Evolutionary conservation across 1,140 invertebrate species (phyloP).

Genomic region (Brachionus manjavacas): DNA sequence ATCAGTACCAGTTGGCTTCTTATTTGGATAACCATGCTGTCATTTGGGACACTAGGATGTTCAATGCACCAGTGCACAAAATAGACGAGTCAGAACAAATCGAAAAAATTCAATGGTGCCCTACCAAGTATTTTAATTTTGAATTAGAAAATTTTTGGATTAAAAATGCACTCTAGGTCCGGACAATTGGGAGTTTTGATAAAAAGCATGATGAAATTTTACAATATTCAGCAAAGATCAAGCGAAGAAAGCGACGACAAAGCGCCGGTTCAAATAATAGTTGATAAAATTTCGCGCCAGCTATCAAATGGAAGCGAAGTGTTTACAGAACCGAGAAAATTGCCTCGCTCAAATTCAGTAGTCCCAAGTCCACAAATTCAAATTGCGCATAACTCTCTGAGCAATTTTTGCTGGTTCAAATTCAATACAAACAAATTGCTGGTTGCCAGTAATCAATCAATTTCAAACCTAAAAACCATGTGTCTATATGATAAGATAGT

Average conservation of each 20-base stretch:
- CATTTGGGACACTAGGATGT: conserved; percentile 79
- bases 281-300: conserved; percentile 13
- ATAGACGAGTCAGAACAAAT: neutral
- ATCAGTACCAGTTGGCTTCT: conserved; percentile 66
- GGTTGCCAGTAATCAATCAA: neutral
- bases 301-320: neutral
- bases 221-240: neutral
- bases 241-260: neutral
- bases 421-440: neutral
- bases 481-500: neutral
- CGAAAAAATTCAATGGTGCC: conserved; percentile 60
- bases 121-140: conserved; percentile 65
- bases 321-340: neutral
- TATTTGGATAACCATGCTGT: conserved; percentile 57
- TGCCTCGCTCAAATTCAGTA: neutral
- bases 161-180: neutral
- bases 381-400: neutral
- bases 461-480: neutral
- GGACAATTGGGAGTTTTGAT: conserved; percentile 6
- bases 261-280: neutral
- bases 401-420: conserved; percentile 40
- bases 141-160: no score
- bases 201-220: conserved; percentile 4
- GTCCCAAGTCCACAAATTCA: neutral
- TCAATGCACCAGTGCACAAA: conserved; percentile 71